Conservation (phyloP, 1,140 invertebrate species). For the Wiebesia pumilae region DNA sequence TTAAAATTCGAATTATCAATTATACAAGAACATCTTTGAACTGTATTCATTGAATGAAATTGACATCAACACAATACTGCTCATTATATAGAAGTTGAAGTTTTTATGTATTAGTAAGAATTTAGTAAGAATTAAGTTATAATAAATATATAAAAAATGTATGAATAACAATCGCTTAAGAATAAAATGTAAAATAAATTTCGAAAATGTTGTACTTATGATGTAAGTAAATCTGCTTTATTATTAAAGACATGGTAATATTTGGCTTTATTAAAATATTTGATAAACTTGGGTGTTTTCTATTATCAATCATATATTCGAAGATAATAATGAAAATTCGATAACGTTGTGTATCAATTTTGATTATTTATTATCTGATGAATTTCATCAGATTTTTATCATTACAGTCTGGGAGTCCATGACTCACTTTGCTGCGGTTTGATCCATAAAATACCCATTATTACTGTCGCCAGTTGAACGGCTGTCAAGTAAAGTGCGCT, state of each 20-base stretch:
- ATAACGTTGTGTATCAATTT: neutral
- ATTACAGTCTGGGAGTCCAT: constrained; percentile 34
- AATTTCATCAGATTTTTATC: too few species aligned
- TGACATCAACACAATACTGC: too few species aligned
- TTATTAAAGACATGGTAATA: neutral
- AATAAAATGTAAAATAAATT: constrained; percentile 5
- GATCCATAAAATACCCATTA: constrained; percentile 23
- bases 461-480: neutral
- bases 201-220: neutral
- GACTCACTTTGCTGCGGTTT: neutral
- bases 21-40: neutral
- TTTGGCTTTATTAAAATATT: neutral
- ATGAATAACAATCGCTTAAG: too few species aligned
- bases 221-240: neutral
- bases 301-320: neutral
- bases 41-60: too few species aligned
- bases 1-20: neutral
- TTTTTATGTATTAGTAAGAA: too few species aligned
- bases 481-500: constrained; percentile 14
- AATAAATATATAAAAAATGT: too few species aligned
- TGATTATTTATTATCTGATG: neutral
- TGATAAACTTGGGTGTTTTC: neutral
- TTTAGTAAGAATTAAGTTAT: too few species aligned
- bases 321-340: neutral
- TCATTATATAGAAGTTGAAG: too few species aligned